Conservation (phyloP, 2,888 invertebrate species). For the Tortricodes alternella region DNA sequence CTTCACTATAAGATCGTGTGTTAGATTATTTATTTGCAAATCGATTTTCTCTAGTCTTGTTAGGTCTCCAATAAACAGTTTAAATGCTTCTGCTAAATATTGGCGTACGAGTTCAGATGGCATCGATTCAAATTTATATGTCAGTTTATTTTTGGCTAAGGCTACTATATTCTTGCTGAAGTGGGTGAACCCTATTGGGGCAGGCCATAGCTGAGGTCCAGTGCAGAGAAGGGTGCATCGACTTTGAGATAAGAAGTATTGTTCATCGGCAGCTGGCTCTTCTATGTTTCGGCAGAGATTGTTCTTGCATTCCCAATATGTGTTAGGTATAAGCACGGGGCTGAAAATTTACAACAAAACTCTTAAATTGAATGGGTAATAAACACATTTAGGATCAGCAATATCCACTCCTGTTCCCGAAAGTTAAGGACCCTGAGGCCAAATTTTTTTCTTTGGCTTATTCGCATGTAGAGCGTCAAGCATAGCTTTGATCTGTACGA, state of each 20-base stretch:
- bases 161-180: conserved; percentile 83
- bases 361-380: too few relatives aligned
- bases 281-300: conserved; percentile 54
- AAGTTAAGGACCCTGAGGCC: too few relatives aligned
- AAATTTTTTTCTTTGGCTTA: too few relatives aligned
- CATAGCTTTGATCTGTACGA: too few relatives aligned
- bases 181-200: conserved; percentile 86
- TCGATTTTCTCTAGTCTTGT: conserved; percentile 69
- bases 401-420: too few relatives aligned
- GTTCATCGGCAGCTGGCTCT: conserved; percentile 38
- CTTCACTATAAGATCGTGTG: conserved; percentile 40
- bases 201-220: conserved; percentile 88
- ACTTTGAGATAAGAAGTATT: conserved; percentile 73
- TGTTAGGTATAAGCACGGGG: conserved; percentile 24
- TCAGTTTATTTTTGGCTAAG: conserved; percentile 79
- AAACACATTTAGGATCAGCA: too few relatives aligned
- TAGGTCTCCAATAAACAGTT: conserved; percentile 74
- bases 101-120: conserved; percentile 57
- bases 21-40: conserved; percentile 39
- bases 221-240: conserved; percentile 89
- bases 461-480: too few relatives aligned
- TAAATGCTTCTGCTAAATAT: conserved; percentile 69
- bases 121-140: conserved; percentile 68
- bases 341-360: conserved; percentile 12
- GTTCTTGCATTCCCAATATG: conserved; percentile 53